Conservation (phyloP, 2,113 vertebrate species). For the Anolis carolinensis region DNA sequence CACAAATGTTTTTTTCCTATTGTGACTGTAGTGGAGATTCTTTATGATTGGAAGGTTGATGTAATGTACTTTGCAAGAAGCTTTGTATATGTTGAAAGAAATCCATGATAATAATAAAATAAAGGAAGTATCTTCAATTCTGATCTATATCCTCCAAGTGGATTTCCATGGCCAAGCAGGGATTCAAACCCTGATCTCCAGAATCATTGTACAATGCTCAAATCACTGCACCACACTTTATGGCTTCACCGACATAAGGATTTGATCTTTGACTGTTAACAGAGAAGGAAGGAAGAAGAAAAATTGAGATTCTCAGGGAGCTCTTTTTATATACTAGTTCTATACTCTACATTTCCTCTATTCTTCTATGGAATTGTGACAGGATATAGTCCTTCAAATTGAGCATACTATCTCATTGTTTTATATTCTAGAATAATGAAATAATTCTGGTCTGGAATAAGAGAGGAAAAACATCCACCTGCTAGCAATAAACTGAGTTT, state of each 20-base stretch:
- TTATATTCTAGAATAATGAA: neutral
- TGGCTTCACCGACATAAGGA: neutral
- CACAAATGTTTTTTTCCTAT: neutral
- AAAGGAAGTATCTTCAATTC: too few species aligned
- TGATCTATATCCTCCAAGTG: too few species aligned
- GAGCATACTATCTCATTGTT: accelerated
- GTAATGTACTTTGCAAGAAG: neutral
- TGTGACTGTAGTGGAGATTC: neutral
- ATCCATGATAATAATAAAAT: neutral
- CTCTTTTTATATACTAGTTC: too few species aligned
- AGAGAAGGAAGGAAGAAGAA: neutral
- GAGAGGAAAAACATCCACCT: neutral
- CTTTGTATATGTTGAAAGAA: neutral
- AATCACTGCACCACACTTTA: too few species aligned
- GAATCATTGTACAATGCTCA: too few species aligned
- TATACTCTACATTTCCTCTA: neutral
- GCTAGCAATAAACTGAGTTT: neutral
- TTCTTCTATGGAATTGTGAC: too few species aligned
- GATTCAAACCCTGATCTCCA: too few species aligned
- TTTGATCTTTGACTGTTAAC: neutral
- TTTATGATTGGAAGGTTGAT: neutral
- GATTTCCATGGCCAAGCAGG: too few species aligned
- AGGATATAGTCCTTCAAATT: neutral
- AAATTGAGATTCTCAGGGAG: neutral
- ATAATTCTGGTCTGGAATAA: accelerated